A percentile compares a stretch with the other conserved stretches of the same genome.
Conservation (phyloP, 1,140 invertebrate species). For the Lepeophtheirus salmonis region DNA sequence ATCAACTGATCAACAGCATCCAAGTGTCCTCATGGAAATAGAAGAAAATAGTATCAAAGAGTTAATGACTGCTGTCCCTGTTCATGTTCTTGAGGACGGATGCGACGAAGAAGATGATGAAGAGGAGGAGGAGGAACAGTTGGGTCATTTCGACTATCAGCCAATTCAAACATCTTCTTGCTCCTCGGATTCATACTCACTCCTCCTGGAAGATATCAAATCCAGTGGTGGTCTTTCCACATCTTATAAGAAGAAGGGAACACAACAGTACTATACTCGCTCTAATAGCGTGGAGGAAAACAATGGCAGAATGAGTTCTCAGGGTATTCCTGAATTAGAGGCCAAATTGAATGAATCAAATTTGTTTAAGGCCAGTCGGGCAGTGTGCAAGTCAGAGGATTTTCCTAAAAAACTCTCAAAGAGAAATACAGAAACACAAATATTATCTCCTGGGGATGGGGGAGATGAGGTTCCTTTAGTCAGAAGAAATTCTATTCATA, state of each 20-base stretch:
- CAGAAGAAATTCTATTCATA: constrained; percentile 21
- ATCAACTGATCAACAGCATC: too few species aligned
- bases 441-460: neutral
- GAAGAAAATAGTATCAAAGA: neutral
- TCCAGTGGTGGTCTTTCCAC: too few species aligned
- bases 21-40: neutral
- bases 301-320: neutral
- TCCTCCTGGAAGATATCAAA: neutral
- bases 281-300: neutral
- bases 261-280: too few species aligned
- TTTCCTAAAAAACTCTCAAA: neutral
- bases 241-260: too few species aligned
- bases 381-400: neutral
- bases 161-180: neutral
- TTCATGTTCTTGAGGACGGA: neutral
- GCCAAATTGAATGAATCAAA: too few species aligned
- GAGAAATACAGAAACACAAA: neutral
- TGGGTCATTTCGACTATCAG: neutral
- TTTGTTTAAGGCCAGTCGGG: neutral
- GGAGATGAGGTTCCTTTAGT: constrained; percentile 17
- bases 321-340: too few species aligned
- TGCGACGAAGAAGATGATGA: neutral
- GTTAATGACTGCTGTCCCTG: neutral
- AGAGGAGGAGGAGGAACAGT: too few species aligned
- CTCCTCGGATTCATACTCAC: neutral